Evolutionary conservation across 2,113 vertebrate genomes (phyloP), one percentile per base, ranked within the genome.

Genomic region (Syngnathus scovelli): DNA sequence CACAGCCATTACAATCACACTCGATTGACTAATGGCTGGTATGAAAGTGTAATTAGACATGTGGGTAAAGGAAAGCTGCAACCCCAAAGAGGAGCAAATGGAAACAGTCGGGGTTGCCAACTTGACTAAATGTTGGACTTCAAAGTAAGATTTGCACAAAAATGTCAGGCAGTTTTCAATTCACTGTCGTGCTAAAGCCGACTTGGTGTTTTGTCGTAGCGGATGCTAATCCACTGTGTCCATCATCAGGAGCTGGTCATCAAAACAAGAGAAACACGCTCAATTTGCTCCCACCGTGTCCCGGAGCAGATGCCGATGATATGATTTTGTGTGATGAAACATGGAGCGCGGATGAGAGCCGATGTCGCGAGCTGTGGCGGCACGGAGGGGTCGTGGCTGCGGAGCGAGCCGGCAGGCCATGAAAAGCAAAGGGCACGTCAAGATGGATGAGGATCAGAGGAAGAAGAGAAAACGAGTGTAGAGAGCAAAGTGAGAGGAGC

Each of bases 391-490:
- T 79, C 64, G 39, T 13, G n/a, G 60, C 58, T 69, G 66, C 11
- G 39, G 66, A 80, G 69, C 67, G 64, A 80, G 71, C 74, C 78
- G 82, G 81, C 74, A 74, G 80, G 77, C 80, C 76, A 66, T 80
- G 64, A 78, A 70, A 83, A 88, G 80, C 79, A 88, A 90, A 90
- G 86, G 89, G 86, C 89, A 88, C 78, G 88, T 82, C 90, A 88
- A 68, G 55, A 74, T 65, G 73, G 64, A 89, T 91, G 69, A 90
- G 73, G 74, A 89, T 91, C 90, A 89, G 69, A 69, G 37, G 52
- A 79, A 67, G 68, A 70, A 60, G 73, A 72, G 76, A 83, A 71
- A 59, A 69, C 52, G 55, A 74, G 66, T 56, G 79, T 65, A 49
- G 37, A n/a, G 66, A 75, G 67, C 27, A 64, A 69, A 65, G 81